A percentile compares a stretch with the other conserved stretches of the same genome.
These are phyloP conservation scores for Balearica regulorum DNA, from an alignment of 2,797 vertebrate genomes.

Conservation along the genomic window DNA sequence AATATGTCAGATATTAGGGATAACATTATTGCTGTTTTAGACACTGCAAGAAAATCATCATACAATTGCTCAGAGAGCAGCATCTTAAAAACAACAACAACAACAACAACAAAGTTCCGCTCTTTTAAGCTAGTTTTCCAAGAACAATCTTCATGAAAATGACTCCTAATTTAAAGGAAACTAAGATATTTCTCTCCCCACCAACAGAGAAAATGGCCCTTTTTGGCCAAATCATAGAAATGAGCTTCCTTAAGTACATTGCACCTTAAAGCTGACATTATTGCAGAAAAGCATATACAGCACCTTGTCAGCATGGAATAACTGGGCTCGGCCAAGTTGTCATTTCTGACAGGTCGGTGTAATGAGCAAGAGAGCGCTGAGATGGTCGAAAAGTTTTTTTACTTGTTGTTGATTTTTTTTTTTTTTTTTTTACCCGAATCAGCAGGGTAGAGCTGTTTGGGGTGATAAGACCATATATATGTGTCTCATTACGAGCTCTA, in stretches of 20 bases:
- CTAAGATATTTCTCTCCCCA: constrained; percentile 16
- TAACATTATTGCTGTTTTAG: constrained; percentile 26
- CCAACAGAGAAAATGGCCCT: constrained; percentile 57
- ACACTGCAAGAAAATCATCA: constrained; percentile 8
- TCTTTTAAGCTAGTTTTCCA: constrained; percentile 42
- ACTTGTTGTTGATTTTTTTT: neutral
- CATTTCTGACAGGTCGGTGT: constrained; percentile 79
- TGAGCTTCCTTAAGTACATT: constrained; percentile 68
- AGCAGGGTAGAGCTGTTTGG: constrained; percentile 74
- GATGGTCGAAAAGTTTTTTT: constrained; percentile 63
- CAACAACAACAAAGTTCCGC: neutral
- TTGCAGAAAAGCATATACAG: constrained; percentile 68
- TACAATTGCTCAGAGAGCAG: constrained; percentile 12
- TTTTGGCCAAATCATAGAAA: constrained; percentile 71
- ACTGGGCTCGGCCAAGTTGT: constrained; percentile 74
- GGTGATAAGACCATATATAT: constrained; percentile 64
- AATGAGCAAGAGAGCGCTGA: constrained; percentile 78
- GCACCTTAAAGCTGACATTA: constrained; percentile 76
- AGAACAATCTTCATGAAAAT: constrained; percentile 63
- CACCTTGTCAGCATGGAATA: constrained; percentile 78
- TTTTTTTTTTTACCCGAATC: constrained; percentile 56
- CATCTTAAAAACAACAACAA: neutral
- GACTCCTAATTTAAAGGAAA: constrained; percentile 64
- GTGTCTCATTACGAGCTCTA: constrained; percentile 70
- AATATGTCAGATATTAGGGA: constrained; percentile 16